Evolutionary conservation across 2,113 vertebrate species (phyloP).

Genomic region (Atherinomorus stipes): DNA sequence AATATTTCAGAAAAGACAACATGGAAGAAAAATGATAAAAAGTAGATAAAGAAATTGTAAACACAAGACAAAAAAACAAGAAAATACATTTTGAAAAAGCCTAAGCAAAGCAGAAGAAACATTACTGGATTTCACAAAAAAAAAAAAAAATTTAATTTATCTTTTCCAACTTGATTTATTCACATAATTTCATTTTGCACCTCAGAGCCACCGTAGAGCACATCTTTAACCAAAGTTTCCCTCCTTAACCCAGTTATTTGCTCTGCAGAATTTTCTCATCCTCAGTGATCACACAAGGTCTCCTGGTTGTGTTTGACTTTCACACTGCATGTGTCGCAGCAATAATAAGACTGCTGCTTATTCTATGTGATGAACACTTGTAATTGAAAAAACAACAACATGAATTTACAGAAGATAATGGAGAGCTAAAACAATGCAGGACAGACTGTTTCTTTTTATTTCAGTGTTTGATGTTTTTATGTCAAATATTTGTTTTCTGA

Average conservation of each 20-base stretch:
- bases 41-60: neutral
- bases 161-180: neutral
- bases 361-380: neutral
- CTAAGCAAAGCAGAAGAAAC: no score
- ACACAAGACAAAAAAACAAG: no score
- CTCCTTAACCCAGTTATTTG: neutral
- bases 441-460: constrained; percentile 9
- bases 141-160: neutral
- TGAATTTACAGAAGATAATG: neutral
- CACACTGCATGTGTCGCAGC: constrained; percentile 1
- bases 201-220: constrained; percentile 6
- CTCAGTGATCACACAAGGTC: neutral
- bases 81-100: no score
- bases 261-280: neutral
- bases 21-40: neutral
- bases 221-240: constrained; percentile 19
- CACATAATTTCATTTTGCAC: neutral
- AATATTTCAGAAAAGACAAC: neutral
- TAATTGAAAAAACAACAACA: neutral
- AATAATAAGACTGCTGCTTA: neutral
- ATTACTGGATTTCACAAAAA: no score
- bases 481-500: neutral
- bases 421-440: constrained; percentile 5
- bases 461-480: neutral
- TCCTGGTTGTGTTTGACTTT: constrained; percentile 5